These are phyloP conservation scores for Eidolon helvum DNA, from an alignment of 2,113 vertebrate genomes.

Conservation along the genomic window DNA sequence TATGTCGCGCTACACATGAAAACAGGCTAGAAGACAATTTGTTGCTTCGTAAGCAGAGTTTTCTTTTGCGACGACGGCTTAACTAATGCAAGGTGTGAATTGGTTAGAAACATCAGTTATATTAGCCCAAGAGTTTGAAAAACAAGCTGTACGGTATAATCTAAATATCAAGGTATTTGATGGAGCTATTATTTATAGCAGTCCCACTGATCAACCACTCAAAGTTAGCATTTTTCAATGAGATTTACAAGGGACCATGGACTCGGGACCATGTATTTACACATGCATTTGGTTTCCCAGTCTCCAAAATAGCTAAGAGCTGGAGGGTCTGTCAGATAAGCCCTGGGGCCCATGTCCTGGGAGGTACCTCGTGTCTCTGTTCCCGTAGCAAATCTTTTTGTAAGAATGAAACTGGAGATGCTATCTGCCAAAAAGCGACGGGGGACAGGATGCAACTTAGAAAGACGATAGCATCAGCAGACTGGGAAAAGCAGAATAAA, in stretches of 20 bases:
- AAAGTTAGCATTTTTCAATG: not conserved
- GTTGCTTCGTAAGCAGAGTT: not conserved
- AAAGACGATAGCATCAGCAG: not conserved
- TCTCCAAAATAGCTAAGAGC: constrained; percentile 11
- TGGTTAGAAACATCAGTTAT: not conserved
- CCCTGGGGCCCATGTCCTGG: constrained; percentile 16
- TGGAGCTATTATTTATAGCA: not conserved
- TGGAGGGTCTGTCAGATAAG: constrained; percentile 43
- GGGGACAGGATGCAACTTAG: constrained; percentile 45
- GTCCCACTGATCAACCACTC: not conserved
- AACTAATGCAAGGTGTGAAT: not conserved
- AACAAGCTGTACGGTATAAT: not conserved
- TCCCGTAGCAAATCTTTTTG: constrained; percentile 58
- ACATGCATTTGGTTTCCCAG: constrained; percentile 12
- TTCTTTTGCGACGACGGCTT: not conserved
- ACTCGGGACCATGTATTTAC: not conserved
- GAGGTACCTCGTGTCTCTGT: not conserved
- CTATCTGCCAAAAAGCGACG: not conserved
- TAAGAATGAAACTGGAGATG: constrained; percentile 45
- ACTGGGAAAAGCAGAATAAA: constrained; percentile 36
- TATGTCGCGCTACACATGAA: not conserved
- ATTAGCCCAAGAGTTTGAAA: not conserved
- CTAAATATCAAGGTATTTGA: not conserved
- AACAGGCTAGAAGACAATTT: not conserved
- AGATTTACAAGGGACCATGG: constrained; percentile 35